Conservation (phyloP, 2,797 vertebrate species). For the Dallia pectoralis region DNA sequence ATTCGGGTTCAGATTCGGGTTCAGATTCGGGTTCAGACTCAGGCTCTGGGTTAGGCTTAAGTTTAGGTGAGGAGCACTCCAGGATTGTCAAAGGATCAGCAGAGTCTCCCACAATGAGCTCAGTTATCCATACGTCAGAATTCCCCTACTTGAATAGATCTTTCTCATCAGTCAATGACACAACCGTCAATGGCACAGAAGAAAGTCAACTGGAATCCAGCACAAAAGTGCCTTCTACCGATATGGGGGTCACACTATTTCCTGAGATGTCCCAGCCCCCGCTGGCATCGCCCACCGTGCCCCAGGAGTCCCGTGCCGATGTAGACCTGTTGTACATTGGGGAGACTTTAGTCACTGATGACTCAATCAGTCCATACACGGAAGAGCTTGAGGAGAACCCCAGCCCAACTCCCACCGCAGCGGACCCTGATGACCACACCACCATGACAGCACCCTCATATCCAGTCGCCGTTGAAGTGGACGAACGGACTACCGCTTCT, state of each 20-base stretch:
- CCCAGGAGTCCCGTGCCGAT: slow-evolving; percentile 64
- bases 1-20: background rate
- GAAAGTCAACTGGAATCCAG: slow-evolving; percentile 13
- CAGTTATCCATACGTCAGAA: slow-evolving; percentile 32
- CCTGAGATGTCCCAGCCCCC: slow-evolving; percentile 51
- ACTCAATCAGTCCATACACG: slow-evolving; percentile 13
- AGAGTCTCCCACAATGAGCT: slow-evolving; percentile 43
- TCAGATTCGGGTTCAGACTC: background rate
- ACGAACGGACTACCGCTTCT: slow-evolving; percentile 37
- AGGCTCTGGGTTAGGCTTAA: background rate
- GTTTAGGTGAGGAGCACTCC: slow-evolving; percentile 20
- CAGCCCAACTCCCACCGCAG: slow-evolving; percentile 1
- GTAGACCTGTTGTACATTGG: slow-evolving; percentile 64
- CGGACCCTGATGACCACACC: slow-evolving; percentile 20
- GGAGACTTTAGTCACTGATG: slow-evolving; percentile 33
- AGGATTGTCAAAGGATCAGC: slow-evolving; percentile 27
- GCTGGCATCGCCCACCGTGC: slow-evolving; percentile 32
- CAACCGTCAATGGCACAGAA: slow-evolving; percentile 29
- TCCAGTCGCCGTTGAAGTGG: slow-evolving; percentile 22
- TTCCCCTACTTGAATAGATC: slow-evolving; percentile 24
- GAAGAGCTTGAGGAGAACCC: slow-evolving; percentile 29
- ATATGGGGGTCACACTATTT: slow-evolving; percentile 56
- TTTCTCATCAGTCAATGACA: slow-evolving; percentile 18
- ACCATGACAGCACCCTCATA: slow-evolving; percentile 20
- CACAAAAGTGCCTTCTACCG: slow-evolving; percentile 32